Conservation (phyloP, 2,113 vertebrate genomes). For the Onychostoma macrolepis region DNA sequence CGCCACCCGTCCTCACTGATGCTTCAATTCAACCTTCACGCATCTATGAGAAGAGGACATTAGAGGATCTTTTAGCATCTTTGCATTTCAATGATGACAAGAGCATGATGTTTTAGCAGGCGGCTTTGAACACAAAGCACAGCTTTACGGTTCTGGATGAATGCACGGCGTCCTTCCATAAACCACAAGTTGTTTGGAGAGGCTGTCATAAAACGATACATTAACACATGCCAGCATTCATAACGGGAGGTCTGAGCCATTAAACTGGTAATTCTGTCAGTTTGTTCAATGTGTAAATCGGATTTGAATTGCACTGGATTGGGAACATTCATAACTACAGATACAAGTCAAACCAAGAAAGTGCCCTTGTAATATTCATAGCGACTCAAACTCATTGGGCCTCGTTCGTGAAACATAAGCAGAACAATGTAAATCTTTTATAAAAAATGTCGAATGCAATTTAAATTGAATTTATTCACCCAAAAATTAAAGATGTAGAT, state of each 20-base stretch:
- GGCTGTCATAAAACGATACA: background rate
- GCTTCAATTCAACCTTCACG: background rate
- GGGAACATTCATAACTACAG: slow-evolving; percentile 17
- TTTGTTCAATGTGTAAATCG: background rate
- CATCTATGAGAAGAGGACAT: slow-evolving; percentile 9
- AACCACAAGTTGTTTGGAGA: background rate
- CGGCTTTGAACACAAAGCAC: background rate
- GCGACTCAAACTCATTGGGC: background rate
- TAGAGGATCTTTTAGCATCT: slow-evolving; percentile 18
- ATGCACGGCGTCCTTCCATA: background rate
- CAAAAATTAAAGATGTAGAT: background rate
- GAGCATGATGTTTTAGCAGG: background rate
- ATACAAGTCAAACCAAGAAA: background rate
- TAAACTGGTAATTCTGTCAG: background rate
- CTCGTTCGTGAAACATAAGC: background rate
- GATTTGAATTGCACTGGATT: background rate
- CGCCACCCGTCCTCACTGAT: background rate
- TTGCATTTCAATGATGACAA: slow-evolving; percentile 17
- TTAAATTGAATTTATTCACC: no score
- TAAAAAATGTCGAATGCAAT: background rate
- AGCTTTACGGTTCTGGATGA: background rate
- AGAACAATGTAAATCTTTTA: background rate
- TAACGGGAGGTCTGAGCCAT: background rate
- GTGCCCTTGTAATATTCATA: slow-evolving; percentile 9
- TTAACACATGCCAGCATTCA: slow-evolving; percentile 27